Conservation (phyloP, 2,113 vertebrate genomes). For the Lota lota region DNA sequence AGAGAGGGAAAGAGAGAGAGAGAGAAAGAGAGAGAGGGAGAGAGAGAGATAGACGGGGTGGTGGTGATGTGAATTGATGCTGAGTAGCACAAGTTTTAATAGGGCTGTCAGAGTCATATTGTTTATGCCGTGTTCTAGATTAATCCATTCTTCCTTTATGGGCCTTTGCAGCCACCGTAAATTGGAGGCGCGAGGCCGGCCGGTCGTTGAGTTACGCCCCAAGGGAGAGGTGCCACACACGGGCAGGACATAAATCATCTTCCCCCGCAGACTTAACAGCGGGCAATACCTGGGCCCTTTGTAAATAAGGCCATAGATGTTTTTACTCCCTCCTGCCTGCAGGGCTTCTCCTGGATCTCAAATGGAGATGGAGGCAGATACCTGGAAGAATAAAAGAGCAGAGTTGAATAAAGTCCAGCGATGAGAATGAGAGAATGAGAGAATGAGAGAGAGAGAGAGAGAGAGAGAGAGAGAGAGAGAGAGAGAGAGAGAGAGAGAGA, state of each 20-base stretch:
- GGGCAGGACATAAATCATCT: constrained; percentile 74
- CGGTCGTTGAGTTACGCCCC: constrained; percentile 70
- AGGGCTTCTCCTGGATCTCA: constrained; percentile 74
- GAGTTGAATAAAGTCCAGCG: constrained; percentile 27
- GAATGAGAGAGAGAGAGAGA: constrained; percentile 10
- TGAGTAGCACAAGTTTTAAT: constrained; percentile 75
- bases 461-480: not conserved
- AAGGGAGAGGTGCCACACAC: constrained; percentile 70
- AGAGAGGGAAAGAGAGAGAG: not conserved
- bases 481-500: not conserved
- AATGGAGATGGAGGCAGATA: constrained; percentile 58
- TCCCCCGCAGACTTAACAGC: constrained; percentile 69
- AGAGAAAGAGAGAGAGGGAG: constrained; percentile 3
- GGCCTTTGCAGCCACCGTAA: constrained; percentile 75
- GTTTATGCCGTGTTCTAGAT: constrained; percentile 78
- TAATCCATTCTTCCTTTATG: constrained; percentile 80
- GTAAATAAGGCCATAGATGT: constrained; percentile 75
- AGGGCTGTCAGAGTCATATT: constrained; percentile 75
- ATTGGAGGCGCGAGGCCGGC: constrained; percentile 66
- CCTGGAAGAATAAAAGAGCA: constrained; percentile 55
- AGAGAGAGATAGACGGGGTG: constrained; percentile 36
- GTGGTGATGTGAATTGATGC: constrained; percentile 63
- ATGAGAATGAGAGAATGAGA: constrained; percentile 46
- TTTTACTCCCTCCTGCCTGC: constrained; percentile 71
- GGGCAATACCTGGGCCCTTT: constrained; percentile 72